Conservation (phyloP, 2,888 invertebrate genomes). For the Oegoconia quadripuncta region DNA sequence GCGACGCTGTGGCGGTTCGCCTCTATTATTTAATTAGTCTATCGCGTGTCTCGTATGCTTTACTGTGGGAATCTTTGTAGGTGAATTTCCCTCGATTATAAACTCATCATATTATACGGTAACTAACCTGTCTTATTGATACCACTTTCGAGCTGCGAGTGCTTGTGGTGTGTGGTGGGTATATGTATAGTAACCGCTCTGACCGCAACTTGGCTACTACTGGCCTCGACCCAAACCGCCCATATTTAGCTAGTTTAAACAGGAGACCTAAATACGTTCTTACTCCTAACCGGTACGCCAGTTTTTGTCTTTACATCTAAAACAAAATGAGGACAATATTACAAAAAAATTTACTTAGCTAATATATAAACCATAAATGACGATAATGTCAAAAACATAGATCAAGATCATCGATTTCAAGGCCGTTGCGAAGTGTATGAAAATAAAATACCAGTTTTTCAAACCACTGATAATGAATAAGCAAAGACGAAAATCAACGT, state of each 20-base stretch:
- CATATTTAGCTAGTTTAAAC: conserved; percentile 33
- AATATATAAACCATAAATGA: background rate
- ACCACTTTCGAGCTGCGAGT: conserved; percentile 19
- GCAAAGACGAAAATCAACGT: conserved; percentile 8
- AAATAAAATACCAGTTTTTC: too few species aligned
- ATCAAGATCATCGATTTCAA: background rate
- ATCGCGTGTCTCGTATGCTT: conserved; percentile 45
- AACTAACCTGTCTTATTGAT: conserved; percentile 7
- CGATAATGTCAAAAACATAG: too few species aligned
- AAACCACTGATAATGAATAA: too few species aligned
- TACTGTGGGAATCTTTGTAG: conserved; percentile 40
- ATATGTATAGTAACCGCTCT: conserved; percentile 9
- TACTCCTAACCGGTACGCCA: conserved; percentile 21
- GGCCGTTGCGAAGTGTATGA: too few species aligned
- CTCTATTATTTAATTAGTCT: conserved; percentile 40
- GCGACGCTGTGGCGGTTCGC: conserved; percentile 31
- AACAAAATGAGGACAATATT: background rate
- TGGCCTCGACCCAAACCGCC: conserved; percentile 27
- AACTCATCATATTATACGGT: conserved; percentile 22
- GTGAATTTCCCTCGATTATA: conserved; percentile 28
- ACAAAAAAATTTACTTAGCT: background rate
- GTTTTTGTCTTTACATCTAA: conserved; percentile 3
- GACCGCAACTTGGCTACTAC: conserved; percentile 21
- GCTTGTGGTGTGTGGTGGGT: conserved; percentile 18
- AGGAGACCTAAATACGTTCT: conserved; percentile 42